Evolutionary conservation across 2,888 invertebrate genomes (phyloP).

Genomic region (Drymonia ruficornis): DNA sequence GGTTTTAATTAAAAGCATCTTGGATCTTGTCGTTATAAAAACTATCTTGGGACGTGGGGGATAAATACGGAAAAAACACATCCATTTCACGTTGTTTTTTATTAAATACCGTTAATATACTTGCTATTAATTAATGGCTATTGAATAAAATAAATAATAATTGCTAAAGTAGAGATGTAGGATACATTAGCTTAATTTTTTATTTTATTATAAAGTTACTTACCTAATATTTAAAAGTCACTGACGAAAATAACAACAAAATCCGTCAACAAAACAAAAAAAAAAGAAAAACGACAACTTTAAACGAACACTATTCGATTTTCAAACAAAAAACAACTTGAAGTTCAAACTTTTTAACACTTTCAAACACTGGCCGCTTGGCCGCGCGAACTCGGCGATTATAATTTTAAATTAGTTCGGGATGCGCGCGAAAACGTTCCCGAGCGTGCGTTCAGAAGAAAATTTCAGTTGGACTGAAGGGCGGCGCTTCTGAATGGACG

Average conservation of each 20-base stretch:
- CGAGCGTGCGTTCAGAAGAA: conserved; percentile 67
- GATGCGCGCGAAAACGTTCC: conserved; percentile 61
- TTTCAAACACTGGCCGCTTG: conserved; percentile 46
- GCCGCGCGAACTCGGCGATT: conserved; percentile 44
- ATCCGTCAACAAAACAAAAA: conserved; percentile 15
- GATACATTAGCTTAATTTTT: too few species aligned
- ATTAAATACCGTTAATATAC: not conserved
- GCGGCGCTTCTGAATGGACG: conserved; percentile 66
- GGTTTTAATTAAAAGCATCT: conserved; percentile 43
- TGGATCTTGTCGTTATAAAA: conserved; percentile 1
- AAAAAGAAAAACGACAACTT: conserved; percentile 37
- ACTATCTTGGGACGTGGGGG: not conserved
- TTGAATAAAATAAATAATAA: too few species aligned
- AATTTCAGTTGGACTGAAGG: conserved; percentile 74
- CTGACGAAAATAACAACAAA: conserved; percentile 23
- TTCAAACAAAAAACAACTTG: conserved; percentile 15
- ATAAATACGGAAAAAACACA: not conserved
- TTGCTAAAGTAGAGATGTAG: not conserved
- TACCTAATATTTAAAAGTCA: conserved; percentile 21
- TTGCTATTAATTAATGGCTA: not conserved
- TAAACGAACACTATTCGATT: conserved; percentile 29
- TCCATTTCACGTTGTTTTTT: not conserved
- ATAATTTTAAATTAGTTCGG: conserved; percentile 65
- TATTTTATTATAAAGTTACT: conserved; percentile 25
- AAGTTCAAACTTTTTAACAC: conserved; percentile 28